Evolutionary conservation across 2,797 vertebrate genomes (phyloP).

Genomic region (Macrochelys suwanniensis): DNA sequence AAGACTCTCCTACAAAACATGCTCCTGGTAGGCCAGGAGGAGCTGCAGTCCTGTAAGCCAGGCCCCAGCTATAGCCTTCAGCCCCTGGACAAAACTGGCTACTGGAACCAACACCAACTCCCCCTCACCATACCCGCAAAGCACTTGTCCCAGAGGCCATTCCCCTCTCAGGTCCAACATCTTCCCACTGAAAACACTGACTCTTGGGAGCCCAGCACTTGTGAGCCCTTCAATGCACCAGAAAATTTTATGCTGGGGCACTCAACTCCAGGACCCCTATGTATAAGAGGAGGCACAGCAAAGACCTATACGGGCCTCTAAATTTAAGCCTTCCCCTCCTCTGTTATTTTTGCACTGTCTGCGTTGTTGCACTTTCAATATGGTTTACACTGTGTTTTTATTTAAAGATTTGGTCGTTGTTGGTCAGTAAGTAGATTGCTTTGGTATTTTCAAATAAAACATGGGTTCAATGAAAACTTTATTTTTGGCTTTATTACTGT

Average conservation of each 20-base stretch:
- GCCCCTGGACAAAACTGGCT: neutral
- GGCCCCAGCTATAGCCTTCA: neutral
- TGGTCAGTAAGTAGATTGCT: neutral
- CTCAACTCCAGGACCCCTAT: neutral
- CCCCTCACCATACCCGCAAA: neutral
- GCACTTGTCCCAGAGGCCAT: neutral
- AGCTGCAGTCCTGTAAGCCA: neutral
- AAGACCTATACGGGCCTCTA: neutral
- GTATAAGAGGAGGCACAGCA: neutral
- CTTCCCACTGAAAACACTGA: neutral
- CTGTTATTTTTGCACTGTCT: neutral
- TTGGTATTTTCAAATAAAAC: neutral
- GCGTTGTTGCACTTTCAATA: neutral
- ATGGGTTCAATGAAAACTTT: neutral
- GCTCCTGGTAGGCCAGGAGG: neutral
- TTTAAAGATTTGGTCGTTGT: neutral
- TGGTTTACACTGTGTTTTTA: neutral
- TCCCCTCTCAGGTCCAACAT: neutral
- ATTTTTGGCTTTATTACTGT: no score
- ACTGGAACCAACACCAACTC: neutral
- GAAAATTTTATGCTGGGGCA: neutral
- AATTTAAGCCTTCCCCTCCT: neutral
- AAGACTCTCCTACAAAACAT: neutral
- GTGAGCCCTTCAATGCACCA: neutral
- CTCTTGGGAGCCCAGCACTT: neutral